Conservation (phyloP, 2,888 invertebrate genomes). For the Nymphalis polychloros region DNA sequence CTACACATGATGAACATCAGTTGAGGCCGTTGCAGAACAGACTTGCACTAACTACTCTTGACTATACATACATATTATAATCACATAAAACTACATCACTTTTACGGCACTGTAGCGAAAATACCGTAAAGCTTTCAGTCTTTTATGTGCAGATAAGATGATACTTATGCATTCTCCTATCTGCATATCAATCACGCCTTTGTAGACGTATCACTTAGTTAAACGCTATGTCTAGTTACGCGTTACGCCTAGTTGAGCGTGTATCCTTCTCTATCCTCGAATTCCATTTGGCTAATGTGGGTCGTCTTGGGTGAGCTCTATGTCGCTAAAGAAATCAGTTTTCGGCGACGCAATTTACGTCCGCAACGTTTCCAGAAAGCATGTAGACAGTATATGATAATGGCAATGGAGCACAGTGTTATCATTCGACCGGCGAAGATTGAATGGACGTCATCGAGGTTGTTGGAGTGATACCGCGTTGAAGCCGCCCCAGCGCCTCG, state of each 20-base stretch:
- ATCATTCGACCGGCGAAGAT: conserved; percentile 49
- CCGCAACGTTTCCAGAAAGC: conserved; percentile 64
- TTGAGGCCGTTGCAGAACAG: not conserved
- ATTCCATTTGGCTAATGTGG: conserved; percentile 14
- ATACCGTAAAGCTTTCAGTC: conserved; percentile 1
- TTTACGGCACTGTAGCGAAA: not conserved
- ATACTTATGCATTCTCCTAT: not conserved
- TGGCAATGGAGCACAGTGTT: conserved; percentile 51
- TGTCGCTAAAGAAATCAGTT: conserved; percentile 66
- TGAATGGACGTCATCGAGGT: conserved; percentile 41
- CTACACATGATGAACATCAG: conserved; percentile 15
- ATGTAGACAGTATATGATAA: conserved; percentile 54
- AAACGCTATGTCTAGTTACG: not conserved
- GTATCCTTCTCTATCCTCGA: conserved; percentile 7
- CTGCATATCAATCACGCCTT: not conserved
- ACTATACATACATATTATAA: no score
- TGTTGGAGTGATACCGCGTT: conserved; percentile 46
- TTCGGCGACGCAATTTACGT: conserved; percentile 60
- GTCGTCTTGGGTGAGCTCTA: conserved; percentile 47
- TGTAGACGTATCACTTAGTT: not conserved
- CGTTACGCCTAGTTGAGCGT: not conserved
- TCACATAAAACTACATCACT: not conserved
- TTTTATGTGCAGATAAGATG: not conserved
- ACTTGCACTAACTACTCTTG: conserved; percentile 6
- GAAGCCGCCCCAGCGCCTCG: conserved; percentile 73